A percentile compares a stretch with the other conserved stretches of the same genome.
These are phyloP conservation scores for Ylistrum balloti DNA, from an alignment of 1,140 invertebrate genomes.

Conservation along the genomic window DNA sequence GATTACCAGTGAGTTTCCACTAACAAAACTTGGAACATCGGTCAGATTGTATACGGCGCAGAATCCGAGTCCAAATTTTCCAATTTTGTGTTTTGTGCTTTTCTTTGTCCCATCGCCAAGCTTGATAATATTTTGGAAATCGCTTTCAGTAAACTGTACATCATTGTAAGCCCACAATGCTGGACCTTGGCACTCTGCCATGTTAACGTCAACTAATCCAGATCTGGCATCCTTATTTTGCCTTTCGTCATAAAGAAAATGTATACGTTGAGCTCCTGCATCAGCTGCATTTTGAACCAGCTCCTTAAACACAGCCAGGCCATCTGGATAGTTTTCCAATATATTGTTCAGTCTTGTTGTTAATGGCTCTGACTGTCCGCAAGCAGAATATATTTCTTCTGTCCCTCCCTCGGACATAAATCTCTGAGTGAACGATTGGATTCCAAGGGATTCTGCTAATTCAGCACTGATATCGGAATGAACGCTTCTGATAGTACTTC, in stretches of 20 bases:
- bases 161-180: slow-evolving; percentile 74
- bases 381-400: slow-evolving; percentile 38
- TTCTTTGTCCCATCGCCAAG: slow-evolving; percentile 75
- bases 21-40: slow-evolving; percentile 78
- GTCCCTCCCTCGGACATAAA: neutral
- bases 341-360: slow-evolving; percentile 50
- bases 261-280: slow-evolving; percentile 72
- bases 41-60: slow-evolving; percentile 79
- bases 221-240: slow-evolving; percentile 66
- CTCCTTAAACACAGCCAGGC: slow-evolving; percentile 74
- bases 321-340: slow-evolving; percentile 55
- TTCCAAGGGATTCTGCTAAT: slow-evolving; percentile 42
- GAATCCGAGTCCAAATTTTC: slow-evolving; percentile 78
- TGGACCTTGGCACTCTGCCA: slow-evolving; percentile 71
- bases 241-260: slow-evolving; percentile 76
- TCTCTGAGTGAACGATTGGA: slow-evolving; percentile 41
- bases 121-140: slow-evolving; percentile 74
- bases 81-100: slow-evolving; percentile 72
- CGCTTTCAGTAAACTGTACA: slow-evolving; percentile 69
- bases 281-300: slow-evolving; percentile 82
- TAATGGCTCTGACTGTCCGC: slow-evolving; percentile 49
- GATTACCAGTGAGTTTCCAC: slow-evolving; percentile 71
- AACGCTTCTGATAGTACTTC: neutral
- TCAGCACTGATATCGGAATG: neutral
- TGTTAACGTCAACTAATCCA: slow-evolving; percentile 70